A percentile compares a stretch with the other conserved stretches of the same genome.
Conservation (phyloP, 2,888 invertebrate genomes). For the Polyploca ridens region DNA sequence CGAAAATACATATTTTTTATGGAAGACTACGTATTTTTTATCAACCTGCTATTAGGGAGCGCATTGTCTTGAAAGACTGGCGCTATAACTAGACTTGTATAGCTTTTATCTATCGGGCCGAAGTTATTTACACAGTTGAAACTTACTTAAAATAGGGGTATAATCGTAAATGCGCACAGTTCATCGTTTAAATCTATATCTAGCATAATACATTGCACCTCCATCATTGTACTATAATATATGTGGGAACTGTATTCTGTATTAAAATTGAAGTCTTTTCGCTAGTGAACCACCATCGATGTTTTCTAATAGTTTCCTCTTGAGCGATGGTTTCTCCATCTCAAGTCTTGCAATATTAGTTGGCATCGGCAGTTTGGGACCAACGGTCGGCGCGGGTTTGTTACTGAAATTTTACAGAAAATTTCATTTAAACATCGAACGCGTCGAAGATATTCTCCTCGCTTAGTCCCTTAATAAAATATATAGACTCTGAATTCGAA, state of each 20-base stretch:
- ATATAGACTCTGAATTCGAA: too few relatives aligned
- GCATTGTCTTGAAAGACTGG: too few relatives aligned
- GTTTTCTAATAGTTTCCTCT: constrained; percentile 90
- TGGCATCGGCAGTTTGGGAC: constrained; percentile 93
- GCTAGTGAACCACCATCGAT: constrained; percentile 88
- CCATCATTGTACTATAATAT: constrained; percentile 42
- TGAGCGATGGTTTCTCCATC: constrained; percentile 87
- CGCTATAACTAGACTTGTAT: too few relatives aligned
- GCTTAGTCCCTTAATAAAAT: too few relatives aligned
- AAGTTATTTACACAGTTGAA: too few relatives aligned
- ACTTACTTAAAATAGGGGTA: too few relatives aligned
- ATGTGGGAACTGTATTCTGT: constrained; percentile 21
- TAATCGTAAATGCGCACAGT: not conserved
- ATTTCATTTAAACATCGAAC: not conserved
- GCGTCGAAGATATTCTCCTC: too few relatives aligned
- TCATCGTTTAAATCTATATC: constrained; percentile 5
- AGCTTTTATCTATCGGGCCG: too few relatives aligned
- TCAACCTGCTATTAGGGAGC: too few relatives aligned
- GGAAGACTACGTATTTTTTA: too few relatives aligned
- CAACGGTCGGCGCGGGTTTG: constrained; percentile 94
- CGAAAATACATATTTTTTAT: too few relatives aligned
- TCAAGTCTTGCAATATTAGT: constrained; percentile 86
- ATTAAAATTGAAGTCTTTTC: constrained; percentile 87
- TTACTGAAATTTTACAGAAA: constrained; percentile 81
- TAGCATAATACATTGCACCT: constrained; percentile 51